Percentiles rank a stretch among this genome's conserved stretches.
Conservation (phyloP, 2,888 invertebrate species). For the Mechanitis messenoides region DNA sequence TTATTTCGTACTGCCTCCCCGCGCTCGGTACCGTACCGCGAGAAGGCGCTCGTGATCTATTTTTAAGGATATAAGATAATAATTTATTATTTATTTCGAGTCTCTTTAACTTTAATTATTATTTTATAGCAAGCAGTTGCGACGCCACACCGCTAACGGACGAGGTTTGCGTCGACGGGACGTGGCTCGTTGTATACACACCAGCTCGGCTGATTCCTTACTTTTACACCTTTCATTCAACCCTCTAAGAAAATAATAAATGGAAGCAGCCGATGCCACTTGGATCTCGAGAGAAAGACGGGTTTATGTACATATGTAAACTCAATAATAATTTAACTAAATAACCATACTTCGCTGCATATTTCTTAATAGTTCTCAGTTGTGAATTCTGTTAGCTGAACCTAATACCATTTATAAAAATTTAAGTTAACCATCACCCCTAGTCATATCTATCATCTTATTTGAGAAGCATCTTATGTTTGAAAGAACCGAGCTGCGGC, state of each 20-base stretch:
- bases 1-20: slow-evolving; percentile 74
- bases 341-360: background rate
- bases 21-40: slow-evolving; percentile 75
- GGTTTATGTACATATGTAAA: slow-evolving; percentile 29
- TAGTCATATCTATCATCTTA: slow-evolving; percentile 50
- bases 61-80: slow-evolving; percentile 76
- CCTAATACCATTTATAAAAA: slow-evolving; percentile 35
- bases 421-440: slow-evolving; percentile 38
- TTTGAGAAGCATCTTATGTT: slow-evolving; percentile 44
- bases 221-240: slow-evolving; percentile 24
- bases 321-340: background rate
- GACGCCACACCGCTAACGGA: slow-evolving; percentile 72
- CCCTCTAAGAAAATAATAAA: slow-evolving; percentile 29
- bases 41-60: slow-evolving; percentile 77
- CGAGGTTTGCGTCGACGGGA: slow-evolving; percentile 69
- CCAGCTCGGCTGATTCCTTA: slow-evolving; percentile 46
- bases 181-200: slow-evolving; percentile 52
- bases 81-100: slow-evolving; percentile 78
- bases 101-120: slow-evolving; percentile 74
- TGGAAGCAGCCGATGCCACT: slow-evolving; percentile 47
- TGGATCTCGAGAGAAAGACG: slow-evolving; percentile 48
- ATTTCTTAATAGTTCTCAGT: background rate
- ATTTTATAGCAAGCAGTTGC: slow-evolving; percentile 66
- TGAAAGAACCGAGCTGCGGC: slow-evolving; percentile 36
- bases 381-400: slow-evolving; percentile 17